Evolutionary conservation across 1,140 invertebrate genomes (phyloP).

Genomic region (Eurytemora carolleeae): DNA sequence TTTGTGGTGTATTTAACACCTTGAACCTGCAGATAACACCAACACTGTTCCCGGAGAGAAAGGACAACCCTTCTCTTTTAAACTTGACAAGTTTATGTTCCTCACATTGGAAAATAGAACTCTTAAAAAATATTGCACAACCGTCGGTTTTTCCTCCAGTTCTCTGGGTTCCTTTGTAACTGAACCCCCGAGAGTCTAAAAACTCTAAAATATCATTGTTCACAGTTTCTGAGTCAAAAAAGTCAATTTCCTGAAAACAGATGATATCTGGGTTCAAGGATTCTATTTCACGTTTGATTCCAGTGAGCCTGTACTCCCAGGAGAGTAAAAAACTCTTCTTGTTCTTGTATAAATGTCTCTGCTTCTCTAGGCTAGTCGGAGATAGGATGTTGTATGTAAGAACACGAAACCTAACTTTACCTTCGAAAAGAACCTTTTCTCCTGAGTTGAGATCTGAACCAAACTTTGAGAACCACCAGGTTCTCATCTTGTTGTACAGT

Average conservation of each 20-base stretch:
- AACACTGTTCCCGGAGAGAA: background rate
- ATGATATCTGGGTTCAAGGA: background rate
- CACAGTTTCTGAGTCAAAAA: background rate
- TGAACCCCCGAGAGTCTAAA: background rate
- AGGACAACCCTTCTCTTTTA: background rate
- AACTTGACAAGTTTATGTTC: background rate
- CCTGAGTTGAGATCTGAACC: too few species aligned
- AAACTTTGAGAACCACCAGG: too few species aligned
- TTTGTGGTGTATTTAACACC: background rate
- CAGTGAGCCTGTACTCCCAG: background rate
- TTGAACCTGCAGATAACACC: background rate
- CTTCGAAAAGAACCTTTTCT: too few species aligned
- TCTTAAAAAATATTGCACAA: background rate
- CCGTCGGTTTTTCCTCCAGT: background rate
- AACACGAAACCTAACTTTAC: background rate
- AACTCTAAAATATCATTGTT: background rate
- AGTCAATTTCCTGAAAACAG: background rate
- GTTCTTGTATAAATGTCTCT: background rate
- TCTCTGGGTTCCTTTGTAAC: background rate
- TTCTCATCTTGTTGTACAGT: too few species aligned
- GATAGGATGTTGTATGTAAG: background rate
- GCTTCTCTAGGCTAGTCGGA: background rate
- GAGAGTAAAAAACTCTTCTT: background rate
- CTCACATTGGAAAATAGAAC: background rate
- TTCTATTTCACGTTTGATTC: background rate